phyloP scores from a whole-genome alignment of 2,113 vertebrate species.

The Hippocampus abdominalis region DNA sequence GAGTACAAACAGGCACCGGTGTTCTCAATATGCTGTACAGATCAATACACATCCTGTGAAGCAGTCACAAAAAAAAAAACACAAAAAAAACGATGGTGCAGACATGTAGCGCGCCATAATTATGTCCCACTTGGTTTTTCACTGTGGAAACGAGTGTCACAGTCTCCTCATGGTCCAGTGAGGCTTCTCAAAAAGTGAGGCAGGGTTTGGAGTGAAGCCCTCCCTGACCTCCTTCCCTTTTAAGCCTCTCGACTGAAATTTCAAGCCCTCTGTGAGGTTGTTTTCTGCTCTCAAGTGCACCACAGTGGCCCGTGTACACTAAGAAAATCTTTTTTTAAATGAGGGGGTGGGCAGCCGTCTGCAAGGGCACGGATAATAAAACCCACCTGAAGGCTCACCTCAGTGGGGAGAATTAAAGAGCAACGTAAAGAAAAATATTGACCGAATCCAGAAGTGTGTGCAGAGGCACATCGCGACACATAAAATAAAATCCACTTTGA shows the following conservation, averaged over 20 bases:
- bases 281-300: constrained; percentile 37
- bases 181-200: constrained; percentile 41
- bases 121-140: constrained; percentile 33
- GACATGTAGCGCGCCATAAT: constrained; percentile 41
- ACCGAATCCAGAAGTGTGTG: constrained; percentile 30
- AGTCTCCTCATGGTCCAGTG: constrained; percentile 30
- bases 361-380: constrained; percentile 33
- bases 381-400: constrained; percentile 48
- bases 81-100: constrained; percentile 27
- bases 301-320: constrained; percentile 21
- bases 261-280: constrained; percentile 22
- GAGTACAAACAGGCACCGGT: constrained; percentile 17
- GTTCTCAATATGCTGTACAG: constrained; percentile 31
- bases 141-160: constrained; percentile 21
- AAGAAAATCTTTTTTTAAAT: constrained; percentile 32
- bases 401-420: constrained; percentile 44
- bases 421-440: constrained; percentile 42
- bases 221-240: constrained; percentile 48
- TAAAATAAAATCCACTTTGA: constrained; percentile 29
- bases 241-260: constrained; percentile 23
- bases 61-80: constrained; percentile 27
- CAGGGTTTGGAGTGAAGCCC: constrained; percentile 8
- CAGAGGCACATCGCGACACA: neutral
- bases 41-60: constrained; percentile 32
- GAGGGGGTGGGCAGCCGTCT: neutral